These are phyloP conservation scores for Euzetes globulus DNA, from an alignment of 2,888 invertebrate species.

Conservation along the genomic window DNA sequence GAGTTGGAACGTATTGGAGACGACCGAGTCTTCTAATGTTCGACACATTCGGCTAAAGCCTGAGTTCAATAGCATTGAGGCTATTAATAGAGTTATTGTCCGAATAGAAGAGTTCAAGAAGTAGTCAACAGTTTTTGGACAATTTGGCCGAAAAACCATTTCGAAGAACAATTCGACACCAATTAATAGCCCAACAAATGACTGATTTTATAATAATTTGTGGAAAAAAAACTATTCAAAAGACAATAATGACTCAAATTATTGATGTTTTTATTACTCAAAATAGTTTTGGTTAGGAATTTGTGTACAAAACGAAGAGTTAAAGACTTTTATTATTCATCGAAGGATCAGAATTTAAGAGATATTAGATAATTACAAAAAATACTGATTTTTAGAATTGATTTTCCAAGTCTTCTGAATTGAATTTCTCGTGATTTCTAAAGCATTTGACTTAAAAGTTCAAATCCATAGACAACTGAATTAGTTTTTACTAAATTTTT, in stretches of 20 bases:
- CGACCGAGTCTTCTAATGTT: slow-evolving; percentile 32
- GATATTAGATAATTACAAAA: neutral
- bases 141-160: neutral
- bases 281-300: neutral
- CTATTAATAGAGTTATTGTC: slow-evolving; percentile 37
- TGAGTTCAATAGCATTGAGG: slow-evolving; percentile 35
- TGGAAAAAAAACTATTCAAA: no score
- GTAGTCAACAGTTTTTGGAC: slow-evolving; percentile 41
- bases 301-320: neutral
- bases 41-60: slow-evolving; percentile 36
- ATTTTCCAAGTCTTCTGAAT: neutral
- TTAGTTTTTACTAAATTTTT: neutral
- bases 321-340: no score
- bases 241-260: neutral
- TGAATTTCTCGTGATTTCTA: neutral
- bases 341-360: no score
- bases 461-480: neutral
- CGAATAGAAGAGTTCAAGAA: slow-evolving; percentile 39
- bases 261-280: neutral
- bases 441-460: neutral
- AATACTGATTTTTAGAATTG: neutral
- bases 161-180: neutral
- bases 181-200: no score
- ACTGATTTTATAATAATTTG: neutral
- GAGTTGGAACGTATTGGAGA: slow-evolving; percentile 64